Conservation (phyloP, 2,113 vertebrate genomes). For the Leiothrix lutea region DNA sequence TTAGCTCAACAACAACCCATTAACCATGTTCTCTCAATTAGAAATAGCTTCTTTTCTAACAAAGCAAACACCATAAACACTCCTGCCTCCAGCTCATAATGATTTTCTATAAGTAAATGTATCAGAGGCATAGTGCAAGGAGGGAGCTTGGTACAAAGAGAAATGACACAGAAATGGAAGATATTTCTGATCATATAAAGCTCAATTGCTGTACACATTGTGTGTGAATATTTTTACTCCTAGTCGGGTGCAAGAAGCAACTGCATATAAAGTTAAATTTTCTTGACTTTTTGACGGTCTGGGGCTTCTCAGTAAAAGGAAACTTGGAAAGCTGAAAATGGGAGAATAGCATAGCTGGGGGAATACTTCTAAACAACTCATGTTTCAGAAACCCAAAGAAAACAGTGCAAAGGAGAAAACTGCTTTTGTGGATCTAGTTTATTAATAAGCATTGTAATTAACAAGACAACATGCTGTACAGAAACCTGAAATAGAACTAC, state of each 20-base stretch:
- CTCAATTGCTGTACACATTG: neutral
- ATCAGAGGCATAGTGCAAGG: neutral
- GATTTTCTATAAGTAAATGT: conserved; percentile 11
- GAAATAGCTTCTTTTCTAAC: conserved; percentile 17
- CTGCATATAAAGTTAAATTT: neutral
- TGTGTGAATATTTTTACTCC: neutral
- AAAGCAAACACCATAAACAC: neutral
- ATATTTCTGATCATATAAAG: neutral
- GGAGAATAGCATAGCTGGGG: neutral
- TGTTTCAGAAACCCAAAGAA: neutral
- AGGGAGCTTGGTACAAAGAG: neutral
- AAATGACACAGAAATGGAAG: neutral
- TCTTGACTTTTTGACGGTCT: neutral
- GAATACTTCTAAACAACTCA: neutral
- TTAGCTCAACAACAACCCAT: conserved; percentile 27
- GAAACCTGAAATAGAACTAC: conserved; percentile 71
- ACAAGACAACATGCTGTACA: conserved; percentile 79
- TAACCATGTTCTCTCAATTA: conserved; percentile 18
- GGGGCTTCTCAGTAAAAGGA: neutral
- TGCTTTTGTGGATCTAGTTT: conserved; percentile 70
- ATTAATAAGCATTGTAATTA: conserved; percentile 75
- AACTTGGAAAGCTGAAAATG: neutral
- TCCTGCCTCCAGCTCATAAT: conserved; percentile 27
- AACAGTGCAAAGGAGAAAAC: neutral
- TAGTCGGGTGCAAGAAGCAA: neutral